phyloP scores from a whole-genome alignment of 2,888 invertebrate genomes.

The Drosophila melanosoma region DNA sequence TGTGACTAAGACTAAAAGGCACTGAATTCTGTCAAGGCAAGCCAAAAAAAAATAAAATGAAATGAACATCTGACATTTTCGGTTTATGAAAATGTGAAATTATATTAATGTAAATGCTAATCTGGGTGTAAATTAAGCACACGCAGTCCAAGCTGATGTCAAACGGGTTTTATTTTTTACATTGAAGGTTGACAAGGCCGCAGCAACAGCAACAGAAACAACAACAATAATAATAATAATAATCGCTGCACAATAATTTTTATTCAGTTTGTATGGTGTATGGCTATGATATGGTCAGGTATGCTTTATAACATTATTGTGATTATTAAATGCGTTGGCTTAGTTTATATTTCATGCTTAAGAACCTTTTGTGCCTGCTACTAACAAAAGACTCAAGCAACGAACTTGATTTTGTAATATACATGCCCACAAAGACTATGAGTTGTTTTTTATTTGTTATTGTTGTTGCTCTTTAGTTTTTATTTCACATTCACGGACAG shows the following conservation, averaged over 20 bases:
- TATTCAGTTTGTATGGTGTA: conserved; percentile 31
- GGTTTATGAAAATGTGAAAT: conserved; percentile 74
- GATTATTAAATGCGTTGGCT: conserved; percentile 59
- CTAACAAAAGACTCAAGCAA: conserved; percentile 78
- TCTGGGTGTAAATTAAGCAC: conserved; percentile 76
- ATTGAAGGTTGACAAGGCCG: conserved; percentile 61
- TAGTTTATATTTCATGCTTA: conserved; percentile 69
- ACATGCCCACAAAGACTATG: conserved; percentile 59
- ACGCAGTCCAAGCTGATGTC: conserved; percentile 53
- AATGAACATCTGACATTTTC: conserved; percentile 48
- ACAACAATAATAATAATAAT: conserved; percentile 27
- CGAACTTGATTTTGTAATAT: conserved; percentile 81
- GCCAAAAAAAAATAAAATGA: conserved; percentile 22
- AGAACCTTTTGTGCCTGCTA: conserved; percentile 73
- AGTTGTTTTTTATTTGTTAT: conserved; percentile 16
- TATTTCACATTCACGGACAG: conserved; percentile 76
- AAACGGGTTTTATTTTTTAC: conserved; percentile 61
- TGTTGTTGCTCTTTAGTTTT: conserved; percentile 46
- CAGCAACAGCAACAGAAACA: conserved; percentile 2
- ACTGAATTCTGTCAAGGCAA: conserved; percentile 46
- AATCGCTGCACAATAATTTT: conserved; percentile 51
- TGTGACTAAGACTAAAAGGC: conserved; percentile 17
- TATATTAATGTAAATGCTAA: conserved; percentile 73
- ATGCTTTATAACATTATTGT: conserved; percentile 41
- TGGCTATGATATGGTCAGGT: conserved; percentile 10